Percentiles rank a stretch among this genome's conserved stretches.
Evolutionary conservation across 1,140 invertebrate genomes (phyloP).

Genomic region (Zaprionus gabonicus): DNA sequence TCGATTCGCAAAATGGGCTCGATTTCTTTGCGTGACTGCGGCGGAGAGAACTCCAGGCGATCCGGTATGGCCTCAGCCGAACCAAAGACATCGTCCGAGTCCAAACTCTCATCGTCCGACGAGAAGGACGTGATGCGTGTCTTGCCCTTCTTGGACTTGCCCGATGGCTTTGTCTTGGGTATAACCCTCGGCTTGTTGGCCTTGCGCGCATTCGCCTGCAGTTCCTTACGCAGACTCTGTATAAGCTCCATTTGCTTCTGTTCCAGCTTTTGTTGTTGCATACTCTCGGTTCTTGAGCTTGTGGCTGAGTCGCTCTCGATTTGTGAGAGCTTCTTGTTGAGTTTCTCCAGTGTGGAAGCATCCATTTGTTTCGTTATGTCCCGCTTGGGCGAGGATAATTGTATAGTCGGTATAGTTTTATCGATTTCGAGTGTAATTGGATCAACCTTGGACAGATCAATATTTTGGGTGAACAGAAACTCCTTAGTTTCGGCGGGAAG

Average conservation of each 20-base stretch:
- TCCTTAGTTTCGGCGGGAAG: constrained; percentile 84
- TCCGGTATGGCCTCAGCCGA: constrained; percentile 89
- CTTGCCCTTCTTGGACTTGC: constrained; percentile 86
- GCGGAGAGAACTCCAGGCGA: constrained; percentile 88
- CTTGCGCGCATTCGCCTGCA: constrained; percentile 74
- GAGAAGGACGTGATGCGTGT: constrained; percentile 89
- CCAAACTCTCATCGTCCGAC: constrained; percentile 89
- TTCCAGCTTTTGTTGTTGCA: constrained; percentile 86
- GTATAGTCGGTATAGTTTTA: constrained; percentile 86
- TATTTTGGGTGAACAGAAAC: constrained; percentile 89
- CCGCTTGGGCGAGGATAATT: constrained; percentile 88
- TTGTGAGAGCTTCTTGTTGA: constrained; percentile 89
- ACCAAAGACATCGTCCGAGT: constrained; percentile 90
- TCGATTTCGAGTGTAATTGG: constrained; percentile 89
- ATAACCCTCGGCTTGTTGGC: constrained; percentile 77
- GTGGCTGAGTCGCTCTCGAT: constrained; percentile 90
- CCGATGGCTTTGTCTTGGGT: constrained; percentile 76
- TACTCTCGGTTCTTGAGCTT: constrained; percentile 88
- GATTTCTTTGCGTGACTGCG: constrained; percentile 89
- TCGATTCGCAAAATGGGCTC: constrained; percentile 89
- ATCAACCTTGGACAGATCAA: constrained; percentile 89
- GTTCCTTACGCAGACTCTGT: constrained; percentile 83
- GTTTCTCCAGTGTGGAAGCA: constrained; percentile 87
- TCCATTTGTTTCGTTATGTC: constrained; percentile 88
- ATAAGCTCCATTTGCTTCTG: constrained; percentile 85